These are phyloP conservation scores for Apis cerana DNA, from an alignment of 1,140 invertebrate genomes.

Conservation along the genomic window DNA sequence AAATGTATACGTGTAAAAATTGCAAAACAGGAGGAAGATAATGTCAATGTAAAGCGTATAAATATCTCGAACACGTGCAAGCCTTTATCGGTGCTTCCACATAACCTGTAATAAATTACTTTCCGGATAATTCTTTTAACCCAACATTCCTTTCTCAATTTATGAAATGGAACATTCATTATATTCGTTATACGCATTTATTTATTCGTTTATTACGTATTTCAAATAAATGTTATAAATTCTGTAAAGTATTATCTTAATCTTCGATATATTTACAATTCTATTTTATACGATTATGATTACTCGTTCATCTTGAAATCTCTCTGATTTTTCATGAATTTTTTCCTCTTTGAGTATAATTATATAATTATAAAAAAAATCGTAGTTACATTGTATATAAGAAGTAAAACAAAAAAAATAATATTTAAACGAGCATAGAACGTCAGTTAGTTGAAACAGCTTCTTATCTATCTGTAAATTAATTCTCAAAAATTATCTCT, in stretches of 20 bases:
- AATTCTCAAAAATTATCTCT: background rate
- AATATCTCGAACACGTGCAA: constrained; percentile 12
- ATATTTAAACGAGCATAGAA: background rate
- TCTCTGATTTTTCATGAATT: no score
- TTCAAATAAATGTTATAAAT: background rate
- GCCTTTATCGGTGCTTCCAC: background rate
- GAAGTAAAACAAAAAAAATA: background rate
- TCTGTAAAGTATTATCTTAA: background rate
- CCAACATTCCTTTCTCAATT: background rate
- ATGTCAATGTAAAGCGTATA: constrained; percentile 22
- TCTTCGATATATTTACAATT: background rate
- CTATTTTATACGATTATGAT: background rate
- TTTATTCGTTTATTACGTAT: no score
- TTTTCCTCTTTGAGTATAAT: no score
- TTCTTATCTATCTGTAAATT: background rate
- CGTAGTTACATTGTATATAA: no score
- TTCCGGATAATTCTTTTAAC: background rate
- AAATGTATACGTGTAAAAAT: background rate
- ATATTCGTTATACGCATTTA: constrained; percentile 17
- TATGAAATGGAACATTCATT: constrained; percentile 10
- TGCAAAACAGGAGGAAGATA: constrained; percentile 20
- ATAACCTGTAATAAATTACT: constrained; percentile 19
- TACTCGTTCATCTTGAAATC: no score
- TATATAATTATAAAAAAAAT: no score
- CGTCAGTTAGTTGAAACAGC: background rate